Base-by-base conservation (phyloP, 1,140 invertebrate species). In the Drosophila santomea region DNA sequence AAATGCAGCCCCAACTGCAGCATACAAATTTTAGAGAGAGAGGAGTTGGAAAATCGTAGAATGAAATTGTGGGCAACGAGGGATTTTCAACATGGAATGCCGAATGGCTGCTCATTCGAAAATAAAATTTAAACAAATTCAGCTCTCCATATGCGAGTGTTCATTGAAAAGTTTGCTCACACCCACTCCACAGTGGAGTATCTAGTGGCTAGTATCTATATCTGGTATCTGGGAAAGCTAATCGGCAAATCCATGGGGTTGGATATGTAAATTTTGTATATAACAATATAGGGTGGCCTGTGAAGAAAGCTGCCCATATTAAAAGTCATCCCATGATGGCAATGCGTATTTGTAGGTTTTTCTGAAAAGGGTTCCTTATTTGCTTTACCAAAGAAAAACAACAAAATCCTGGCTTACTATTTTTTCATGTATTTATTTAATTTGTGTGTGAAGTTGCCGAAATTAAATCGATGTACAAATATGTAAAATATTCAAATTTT, bases 91-190 rank as follows among this genome's bases (percentile, higher is more conserved):
- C 75, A 86, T 74, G 71, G 50, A 64, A 81, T 75, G 56, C 62
- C 73, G 48, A 74, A 77, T 68, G 61, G 64, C 47, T 72, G 73
- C 72, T 67, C 72, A 62, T 50, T 64, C 80, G 58, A 84, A 75
- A 83, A 86, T 55, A 82, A 79, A 82, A 73, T 88, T 79, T 79
- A 86, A 88, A 82, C 79, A 88, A 86, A 86, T 86, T 64, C 61
- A 75, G 50, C 63, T 69, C 60, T 74, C 44, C 44, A 58, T 59
- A 11, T 28, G 57, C 71, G 75, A 83, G 75, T 66, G 83, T 45
- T 58, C 38, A 69, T 69, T 68, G 56, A 76, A 60, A 45, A 82
- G 66, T 78, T 71, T 59, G 17, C 35, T 32, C 43, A 57, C 36
- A 41, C 43, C 51, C 23, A n/a, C 39, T 35, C 48, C 28, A 35